phyloP scores from a whole-genome alignment of 1,140 invertebrate species.

The Drosophila auraria region DNA sequence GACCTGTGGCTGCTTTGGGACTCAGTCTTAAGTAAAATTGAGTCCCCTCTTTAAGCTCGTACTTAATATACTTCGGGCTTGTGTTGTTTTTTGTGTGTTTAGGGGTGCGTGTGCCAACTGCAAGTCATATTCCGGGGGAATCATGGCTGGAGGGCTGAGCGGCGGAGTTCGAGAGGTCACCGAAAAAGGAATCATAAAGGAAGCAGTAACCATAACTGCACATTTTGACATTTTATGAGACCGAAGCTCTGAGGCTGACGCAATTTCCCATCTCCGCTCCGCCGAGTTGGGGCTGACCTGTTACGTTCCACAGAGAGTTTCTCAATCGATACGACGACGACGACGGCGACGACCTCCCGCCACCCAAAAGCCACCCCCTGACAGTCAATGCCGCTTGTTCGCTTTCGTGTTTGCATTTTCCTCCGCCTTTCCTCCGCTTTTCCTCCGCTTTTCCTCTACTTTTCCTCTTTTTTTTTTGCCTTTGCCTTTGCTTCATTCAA shows the following conservation, averaged over 20 bases:
- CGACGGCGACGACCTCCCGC: slow-evolving; percentile 11
- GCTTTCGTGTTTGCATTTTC: slow-evolving; percentile 78
- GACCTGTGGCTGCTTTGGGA: slow-evolving; percentile 4
- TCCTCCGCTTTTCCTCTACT: slow-evolving; percentile 59
- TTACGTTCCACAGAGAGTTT: slow-evolving; percentile 64
- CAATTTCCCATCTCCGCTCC: slow-evolving; percentile 39
- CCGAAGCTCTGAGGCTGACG: slow-evolving; percentile 34
- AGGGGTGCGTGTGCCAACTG: slow-evolving; percentile 37
- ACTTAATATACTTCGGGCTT: slow-evolving; percentile 7
- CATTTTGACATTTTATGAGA: slow-evolving; percentile 56
- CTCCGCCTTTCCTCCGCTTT: slow-evolving; percentile 64
- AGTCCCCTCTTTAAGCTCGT: slow-evolving; percentile 16
- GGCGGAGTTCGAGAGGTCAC: not conserved
- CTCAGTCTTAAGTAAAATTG: slow-evolving; percentile 6
- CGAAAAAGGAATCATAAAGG: slow-evolving; percentile 28
- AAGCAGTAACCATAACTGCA: slow-evolving; percentile 56
- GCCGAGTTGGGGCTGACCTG: slow-evolving; percentile 54
- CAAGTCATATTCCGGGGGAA: slow-evolving; percentile 16
- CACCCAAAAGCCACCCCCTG: slow-evolving; percentile 5
- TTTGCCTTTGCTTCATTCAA: slow-evolving; percentile 51
- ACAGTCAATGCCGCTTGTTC: slow-evolving; percentile 74
- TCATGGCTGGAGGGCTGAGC: not conserved
- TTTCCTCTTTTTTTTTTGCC: slow-evolving; percentile 50
- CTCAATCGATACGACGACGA: slow-evolving; percentile 70
- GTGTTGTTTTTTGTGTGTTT: not conserved